phyloP scores from a whole-genome alignment of 1,140 invertebrate species.

The Uloborus diversus region DNA sequence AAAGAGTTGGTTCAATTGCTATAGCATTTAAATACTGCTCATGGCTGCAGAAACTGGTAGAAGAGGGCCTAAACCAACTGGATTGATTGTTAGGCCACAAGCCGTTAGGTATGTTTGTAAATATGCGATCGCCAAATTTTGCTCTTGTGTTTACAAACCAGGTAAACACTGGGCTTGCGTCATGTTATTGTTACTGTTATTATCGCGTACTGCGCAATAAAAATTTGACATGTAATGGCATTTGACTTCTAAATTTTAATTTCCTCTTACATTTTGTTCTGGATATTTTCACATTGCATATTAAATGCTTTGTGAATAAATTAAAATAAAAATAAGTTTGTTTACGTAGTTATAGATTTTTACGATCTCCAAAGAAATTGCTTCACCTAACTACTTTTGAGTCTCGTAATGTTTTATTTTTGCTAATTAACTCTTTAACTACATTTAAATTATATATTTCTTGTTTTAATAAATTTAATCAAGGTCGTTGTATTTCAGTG shows the following conservation, averaged over 20 bases:
- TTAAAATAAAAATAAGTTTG: too few relatives aligned
- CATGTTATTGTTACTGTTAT: slow-evolving; percentile 40
- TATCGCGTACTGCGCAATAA: slow-evolving; percentile 26
- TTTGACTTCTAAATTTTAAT: background rate
- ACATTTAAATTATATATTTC: too few relatives aligned
- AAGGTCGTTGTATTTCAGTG: slow-evolving; percentile 68
- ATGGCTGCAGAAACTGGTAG: slow-evolving; percentile 85
- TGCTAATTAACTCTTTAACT: too few relatives aligned
- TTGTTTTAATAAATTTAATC: too few relatives aligned
- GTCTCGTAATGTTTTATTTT: too few relatives aligned
- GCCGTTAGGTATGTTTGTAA: slow-evolving; percentile 72
- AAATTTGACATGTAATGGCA: slow-evolving; percentile 9
- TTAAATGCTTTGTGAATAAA: too few relatives aligned
- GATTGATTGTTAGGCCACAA: slow-evolving; percentile 83
- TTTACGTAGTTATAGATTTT: too few relatives aligned
- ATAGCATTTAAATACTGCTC: background rate
- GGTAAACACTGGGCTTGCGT: slow-evolving; percentile 23
- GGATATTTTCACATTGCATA: background rate
- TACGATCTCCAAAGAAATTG: too few relatives aligned
- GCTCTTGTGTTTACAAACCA: slow-evolving; percentile 23
- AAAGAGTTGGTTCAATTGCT: background rate
- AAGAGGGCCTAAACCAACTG: slow-evolving; percentile 67
- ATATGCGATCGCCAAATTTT: background rate
- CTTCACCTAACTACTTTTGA: too few relatives aligned
- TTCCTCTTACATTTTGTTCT: background rate